Percentiles rank a stretch among this genome's conserved stretches.
Conservation (phyloP, 2,797 vertebrate species). For the Alauda arvensis region DNA sequence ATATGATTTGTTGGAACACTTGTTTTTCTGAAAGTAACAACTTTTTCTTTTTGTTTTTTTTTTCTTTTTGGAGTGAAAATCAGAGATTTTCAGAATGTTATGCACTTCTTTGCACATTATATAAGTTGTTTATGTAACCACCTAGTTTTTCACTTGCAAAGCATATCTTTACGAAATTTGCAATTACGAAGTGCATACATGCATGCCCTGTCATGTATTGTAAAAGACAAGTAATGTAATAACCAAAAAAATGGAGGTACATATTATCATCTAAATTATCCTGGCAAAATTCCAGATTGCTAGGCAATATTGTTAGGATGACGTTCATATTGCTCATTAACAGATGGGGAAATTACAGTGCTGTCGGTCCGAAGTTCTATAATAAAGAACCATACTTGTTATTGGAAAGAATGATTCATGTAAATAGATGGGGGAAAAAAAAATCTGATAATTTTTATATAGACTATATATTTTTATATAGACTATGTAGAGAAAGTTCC, state of each 20-base stretch:
- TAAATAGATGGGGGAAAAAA: background rate
- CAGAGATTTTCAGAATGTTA: background rate
- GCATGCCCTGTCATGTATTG: background rate
- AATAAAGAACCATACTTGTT: background rate
- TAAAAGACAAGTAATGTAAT: background rate
- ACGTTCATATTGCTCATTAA: background rate
- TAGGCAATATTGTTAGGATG: background rate
- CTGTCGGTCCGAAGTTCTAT: background rate
- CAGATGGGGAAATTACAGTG: background rate
- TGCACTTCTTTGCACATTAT: background rate
- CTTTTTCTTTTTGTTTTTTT: background rate
- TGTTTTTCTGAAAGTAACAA: background rate
- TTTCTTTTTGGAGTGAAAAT: background rate
- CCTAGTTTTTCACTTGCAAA: background rate
- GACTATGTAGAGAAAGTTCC: background rate
- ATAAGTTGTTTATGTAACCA: background rate
- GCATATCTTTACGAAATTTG: background rate
- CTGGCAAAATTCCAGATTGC: background rate
- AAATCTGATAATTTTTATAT: background rate
- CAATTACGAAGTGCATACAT: background rate
- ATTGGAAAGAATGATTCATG: background rate
- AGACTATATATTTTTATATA: background rate
- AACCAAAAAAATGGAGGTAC: background rate
- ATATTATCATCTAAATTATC: background rate
- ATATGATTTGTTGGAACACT: background rate